Base-by-base conservation (phyloP, 1,140 invertebrate species). In the Lepidotrigona ventralis region DNA sequence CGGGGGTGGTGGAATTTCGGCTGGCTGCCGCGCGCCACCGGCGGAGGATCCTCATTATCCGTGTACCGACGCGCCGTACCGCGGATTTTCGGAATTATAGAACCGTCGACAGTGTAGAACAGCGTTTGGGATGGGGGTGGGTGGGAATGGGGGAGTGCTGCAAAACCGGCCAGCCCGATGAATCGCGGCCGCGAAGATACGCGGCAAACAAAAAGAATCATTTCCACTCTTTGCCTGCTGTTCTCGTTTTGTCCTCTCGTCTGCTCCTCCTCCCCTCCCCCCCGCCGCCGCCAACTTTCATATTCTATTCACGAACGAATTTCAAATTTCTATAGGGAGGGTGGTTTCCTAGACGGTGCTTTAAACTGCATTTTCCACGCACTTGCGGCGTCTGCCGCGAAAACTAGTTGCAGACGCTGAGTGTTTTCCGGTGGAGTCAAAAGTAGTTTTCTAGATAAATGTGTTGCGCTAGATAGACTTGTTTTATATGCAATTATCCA, bases 11-110 rank as follows among this genome's bases (percentile, higher is more conserved):
- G 58, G 83, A 86, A 84, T 79, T 86, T 60, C 23, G 21, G 56
- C 58, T 29, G 39, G 75, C 19, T 39, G 68, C 66, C 21, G 58
- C 33, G 75, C 63, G 2, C 33, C 3, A 26, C 15, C 56, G 12
- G 23, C 33, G 53, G 11, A 26, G 63, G 60, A 73, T 80, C 81
- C 85, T 86, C 66, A 83, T 87, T 83, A 79, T 58, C 58, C 76
- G n/a, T 21, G 68, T 58, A 56, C 56, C 26, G 15, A 4, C 9
- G 29, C 17, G 17, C 8, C 46, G 46, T 86, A 60, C 26, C 64
- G 64, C 39, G 54, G 74, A 83, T 83, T 87, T 84, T 63, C 66
- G 12, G 68, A 84, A 81, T 87, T 88, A 66, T 56, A 39, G 76
- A 73, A 86, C 83, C 39, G 68, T 33, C 53, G 76, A 71, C 51